These are phyloP conservation scores for Aplochiton taeniatus DNA, from an alignment of 2,797 vertebrate species.

Conservation along the genomic window DNA sequence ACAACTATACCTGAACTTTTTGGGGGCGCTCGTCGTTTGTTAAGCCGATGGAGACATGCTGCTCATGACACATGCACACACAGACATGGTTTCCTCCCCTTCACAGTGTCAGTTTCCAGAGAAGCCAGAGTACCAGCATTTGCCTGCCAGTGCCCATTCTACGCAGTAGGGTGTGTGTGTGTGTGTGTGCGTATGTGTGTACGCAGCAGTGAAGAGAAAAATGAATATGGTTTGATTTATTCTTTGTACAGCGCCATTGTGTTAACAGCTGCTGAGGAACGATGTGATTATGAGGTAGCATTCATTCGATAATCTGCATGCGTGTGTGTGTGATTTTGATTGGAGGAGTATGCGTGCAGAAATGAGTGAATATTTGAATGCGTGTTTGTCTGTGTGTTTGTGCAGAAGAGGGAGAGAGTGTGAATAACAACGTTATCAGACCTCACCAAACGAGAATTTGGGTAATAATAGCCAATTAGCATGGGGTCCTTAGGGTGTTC, in stretches of 20 bases:
- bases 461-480: slow-evolving; percentile 30
- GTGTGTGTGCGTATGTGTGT: neutral
- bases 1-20: too few relatives aligned
- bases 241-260: slow-evolving; percentile 44
- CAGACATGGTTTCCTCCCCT: too few relatives aligned
- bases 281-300: slow-evolving; percentile 41
- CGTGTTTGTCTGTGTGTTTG: slow-evolving; percentile 1
- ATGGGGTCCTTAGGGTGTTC: slow-evolving; percentile 11
- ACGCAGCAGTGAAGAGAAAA: slow-evolving; percentile 4
- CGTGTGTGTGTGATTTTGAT: neutral
- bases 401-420: slow-evolving; percentile 30
- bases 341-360: neutral
- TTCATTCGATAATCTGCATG: slow-evolving; percentile 27
- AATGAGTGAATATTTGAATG: neutral
- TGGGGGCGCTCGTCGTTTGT: too few relatives aligned
- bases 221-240: slow-evolving; percentile 20
- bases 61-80: too few relatives aligned
- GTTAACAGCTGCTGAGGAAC: slow-evolving; percentile 53
- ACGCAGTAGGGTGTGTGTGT: slow-evolving; percentile 9
- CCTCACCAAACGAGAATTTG: slow-evolving; percentile 31
- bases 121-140: too few relatives aligned
- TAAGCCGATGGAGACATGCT: too few relatives aligned
- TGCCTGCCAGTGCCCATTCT: too few relatives aligned
- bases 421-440: slow-evolving; percentile 30
- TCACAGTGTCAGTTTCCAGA: too few relatives aligned